phyloP scores from a whole-genome alignment of 2,888 invertebrate species.

The Drosophila multiciliata region DNA sequence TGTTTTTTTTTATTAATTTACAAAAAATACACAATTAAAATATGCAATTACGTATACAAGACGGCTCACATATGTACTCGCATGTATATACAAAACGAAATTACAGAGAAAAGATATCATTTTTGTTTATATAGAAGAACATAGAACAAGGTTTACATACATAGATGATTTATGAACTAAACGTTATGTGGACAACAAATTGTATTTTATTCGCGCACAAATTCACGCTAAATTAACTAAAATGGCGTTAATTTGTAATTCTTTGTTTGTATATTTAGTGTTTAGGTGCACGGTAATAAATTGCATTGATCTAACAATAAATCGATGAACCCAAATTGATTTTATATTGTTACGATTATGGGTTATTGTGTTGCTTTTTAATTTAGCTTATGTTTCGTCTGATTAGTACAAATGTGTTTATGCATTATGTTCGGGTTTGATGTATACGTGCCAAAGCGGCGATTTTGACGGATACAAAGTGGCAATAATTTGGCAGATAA shows the following conservation, averaged over 20 bases:
- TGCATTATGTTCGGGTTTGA: slow-evolving; percentile 19
- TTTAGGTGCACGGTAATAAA: slow-evolving; percentile 71
- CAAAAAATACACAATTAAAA: slow-evolving; percentile 80
- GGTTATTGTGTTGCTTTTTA: slow-evolving; percentile 31
- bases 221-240: slow-evolving; percentile 29
- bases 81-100: slow-evolving; percentile 75
- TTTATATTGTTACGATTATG: slow-evolving; percentile 40
- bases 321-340: slow-evolving; percentile 47
- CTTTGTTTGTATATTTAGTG: slow-evolving; percentile 22
- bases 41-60: slow-evolving; percentile 68
- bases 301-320: slow-evolving; percentile 75
- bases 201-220: slow-evolving; percentile 4
- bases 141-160: slow-evolving; percentile 51
- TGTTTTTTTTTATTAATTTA: slow-evolving; percentile 71
- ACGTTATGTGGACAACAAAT: slow-evolving; percentile 53
- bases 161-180: slow-evolving; percentile 47
- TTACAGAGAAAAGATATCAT: slow-evolving; percentile 42
- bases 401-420: slow-evolving; percentile 42
- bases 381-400: slow-evolving; percentile 25
- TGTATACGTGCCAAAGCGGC: slow-evolving; percentile 16
- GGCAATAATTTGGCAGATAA: slow-evolving; percentile 81
- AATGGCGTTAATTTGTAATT: slow-evolving; percentile 28
- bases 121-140: slow-evolving; percentile 29
- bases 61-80: slow-evolving; percentile 65
- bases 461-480: slow-evolving; percentile 48